Evolutionary conservation across 2,888 invertebrate genomes (phyloP), one percentile per base, ranked within the genome.

Genomic region (Chymomyza procnemis): DNA sequence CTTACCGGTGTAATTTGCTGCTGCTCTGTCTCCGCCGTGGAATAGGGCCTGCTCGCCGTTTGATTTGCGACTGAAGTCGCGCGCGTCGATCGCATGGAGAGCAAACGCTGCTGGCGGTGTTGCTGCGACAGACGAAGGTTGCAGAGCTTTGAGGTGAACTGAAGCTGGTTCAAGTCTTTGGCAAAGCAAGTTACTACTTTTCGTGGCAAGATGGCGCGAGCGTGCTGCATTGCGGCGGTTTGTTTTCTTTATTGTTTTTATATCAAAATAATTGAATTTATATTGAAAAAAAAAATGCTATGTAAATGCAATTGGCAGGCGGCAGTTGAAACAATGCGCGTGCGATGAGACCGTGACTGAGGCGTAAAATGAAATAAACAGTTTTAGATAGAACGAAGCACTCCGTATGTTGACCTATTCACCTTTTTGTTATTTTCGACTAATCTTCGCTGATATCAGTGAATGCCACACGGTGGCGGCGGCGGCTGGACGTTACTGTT

Each of bases 21-120:
- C 68, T 56, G 48, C n/a, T 2, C 46, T 50, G 62, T 50, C 47
- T 52, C 61, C 48, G 34, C 3, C 46, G 47, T 48, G 57, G 80
- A 85, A 75, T 46, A 67, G 64, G 54, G 61, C 85, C 85, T 81
- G 80, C 75, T 78, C 73, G 80, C 50, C 16, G 19, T 18, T 19
- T 16, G 50, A 6, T 6, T 8, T 0, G 18, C 50, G 16, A 50
- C 16, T 50, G 18, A 50, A 8, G n/a, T 50, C 9, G 50, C 16
- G 50, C 16, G 50, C 50, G 50, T 50, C 50, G 50, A 50, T 50
- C 50, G 50, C 9, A 2, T 12, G 6, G 50, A 50, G 14, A n/a
- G 19, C 14, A n/a, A 47, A 1, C n/a, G 63, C 34, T 18, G 65
- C 18, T n/a, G 50, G 4, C 16, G 47, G 16, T 50, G 16, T 34